Base-by-base conservation (phyloP, 2,888 invertebrate species). In the Trichogramma dendrolimi region DNA sequence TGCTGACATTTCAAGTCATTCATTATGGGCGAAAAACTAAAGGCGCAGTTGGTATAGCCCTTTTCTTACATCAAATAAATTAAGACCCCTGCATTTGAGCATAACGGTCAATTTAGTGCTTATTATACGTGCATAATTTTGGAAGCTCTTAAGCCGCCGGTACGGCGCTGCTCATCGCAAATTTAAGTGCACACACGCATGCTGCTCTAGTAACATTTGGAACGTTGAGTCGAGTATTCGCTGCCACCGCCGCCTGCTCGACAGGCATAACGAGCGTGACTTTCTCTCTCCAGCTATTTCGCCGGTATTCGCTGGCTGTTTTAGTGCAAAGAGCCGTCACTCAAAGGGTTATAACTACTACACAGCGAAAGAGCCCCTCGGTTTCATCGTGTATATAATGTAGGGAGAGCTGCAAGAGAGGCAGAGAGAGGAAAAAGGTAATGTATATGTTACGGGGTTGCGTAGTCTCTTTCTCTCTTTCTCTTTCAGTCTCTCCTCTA, bases 341-440 rank as follows among this genome's bases (percentile, higher is more conserved):
- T 63, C 57, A 63, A 63, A 63, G 60, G 63, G 63, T 63, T 63
- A 58, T 57, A 57, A 53, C 57, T 54, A 54, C 41, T 49, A 58
- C 48, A 55, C 55, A 27, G 27, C 27, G 27, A 27, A 27, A 27
- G 27, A 27, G 27, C 27, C 27, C 27, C 27, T 27, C 27, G 27
- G 27, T 27, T 27, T 27, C 27, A 27, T 27, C 27, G 27, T 27
- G 27, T 27, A 27, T 27, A 27, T 27, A 27, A 27, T 27, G 27
- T 27, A 27, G 27, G 27, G 2, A 27, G 27, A 27, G 27, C 27
- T 27, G 27, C 27, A 27, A 27, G 27, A 27, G 27, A 27, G 27
- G 27, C 27, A 27, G 27, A 27, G 27, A 27, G 27, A 27, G 27
- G 27, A 27, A 27, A 27, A 27, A 27, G 27, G 27, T 27, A 27